Evolutionary conservation across 1,140 invertebrate genomes (phyloP).

Genomic region (Bacillus rossius): DNA sequence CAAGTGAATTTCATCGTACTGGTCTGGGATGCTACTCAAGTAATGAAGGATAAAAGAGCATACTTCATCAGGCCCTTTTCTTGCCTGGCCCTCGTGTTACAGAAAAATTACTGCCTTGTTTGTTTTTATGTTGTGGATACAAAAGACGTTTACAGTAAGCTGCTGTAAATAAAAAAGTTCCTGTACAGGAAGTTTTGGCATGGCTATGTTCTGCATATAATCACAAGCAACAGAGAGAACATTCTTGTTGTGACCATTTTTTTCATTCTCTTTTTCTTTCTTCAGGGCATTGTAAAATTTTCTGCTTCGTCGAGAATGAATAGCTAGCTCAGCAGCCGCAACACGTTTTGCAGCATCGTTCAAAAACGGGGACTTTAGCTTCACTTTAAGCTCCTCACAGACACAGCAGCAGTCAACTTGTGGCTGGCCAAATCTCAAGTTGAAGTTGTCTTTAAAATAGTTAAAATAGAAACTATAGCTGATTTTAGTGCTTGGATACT

Average conservation of each 20-base stretch:
- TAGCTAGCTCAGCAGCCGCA: conserved; percentile 28
- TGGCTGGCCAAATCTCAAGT: too few relatives aligned
- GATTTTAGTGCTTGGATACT: too few relatives aligned
- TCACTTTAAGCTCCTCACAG: conserved; percentile 20
- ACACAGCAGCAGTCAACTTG: conserved; percentile 28
- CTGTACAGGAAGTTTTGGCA: conserved; percentile 24
- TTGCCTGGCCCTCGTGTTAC: conserved; percentile 28
- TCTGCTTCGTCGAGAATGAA: conserved; percentile 20
- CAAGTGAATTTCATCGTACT: conserved; percentile 27
- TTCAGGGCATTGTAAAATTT: conserved; percentile 30
- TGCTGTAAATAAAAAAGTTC: conserved; percentile 28
- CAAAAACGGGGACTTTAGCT: conserved; percentile 5
- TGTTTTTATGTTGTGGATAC: conserved; percentile 29
- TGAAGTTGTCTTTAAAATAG: too few relatives aligned
- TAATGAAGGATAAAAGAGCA: conserved; percentile 27
- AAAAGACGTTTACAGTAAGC: conserved; percentile 30
- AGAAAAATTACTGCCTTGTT: conserved; percentile 22
- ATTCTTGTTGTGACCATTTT: conserved; percentile 13
- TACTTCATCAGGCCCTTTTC: conserved; percentile 28
- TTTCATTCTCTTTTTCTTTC: conserved; percentile 19
- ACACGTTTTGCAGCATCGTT: conserved; percentile 26
- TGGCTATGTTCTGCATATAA: conserved; percentile 34
- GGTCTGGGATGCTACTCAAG: conserved; percentile 20
- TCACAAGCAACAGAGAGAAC: conserved; percentile 28
- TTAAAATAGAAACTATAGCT: too few relatives aligned